Conservation (phyloP, 2,113 vertebrate genomes). For the Acrocephalus kingi region DNA sequence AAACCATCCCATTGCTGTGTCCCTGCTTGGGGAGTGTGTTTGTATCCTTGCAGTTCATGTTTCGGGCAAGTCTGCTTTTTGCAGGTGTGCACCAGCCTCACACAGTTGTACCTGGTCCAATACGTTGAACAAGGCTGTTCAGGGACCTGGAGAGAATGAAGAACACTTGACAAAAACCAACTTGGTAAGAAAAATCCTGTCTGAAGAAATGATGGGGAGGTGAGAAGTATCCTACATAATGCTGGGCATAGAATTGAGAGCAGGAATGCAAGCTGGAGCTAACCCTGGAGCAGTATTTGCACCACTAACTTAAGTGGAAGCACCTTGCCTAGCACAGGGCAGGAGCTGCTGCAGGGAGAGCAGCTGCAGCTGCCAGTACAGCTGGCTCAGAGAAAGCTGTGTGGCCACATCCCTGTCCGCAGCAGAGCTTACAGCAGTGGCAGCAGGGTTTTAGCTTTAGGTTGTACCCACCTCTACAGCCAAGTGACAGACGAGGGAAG, state of each 20-base stretch:
- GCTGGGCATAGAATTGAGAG: neutral
- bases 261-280: neutral
- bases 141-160: neutral
- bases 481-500: neutral
- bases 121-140: fast-evolving
- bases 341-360: neutral
- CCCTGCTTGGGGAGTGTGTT: fast-evolving
- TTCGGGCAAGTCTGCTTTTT: neutral
- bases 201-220: neutral
- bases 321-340: neutral
- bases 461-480: no score
- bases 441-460: neutral
- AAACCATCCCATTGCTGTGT: fast-evolving
- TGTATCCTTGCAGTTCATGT: neutral
- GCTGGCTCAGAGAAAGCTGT: neutral
- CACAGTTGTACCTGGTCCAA: fast-evolving
- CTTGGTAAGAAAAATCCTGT: neutral
- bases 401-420: neutral
- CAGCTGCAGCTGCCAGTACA: neutral
- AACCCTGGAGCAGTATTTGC: neutral
- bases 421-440: neutral
- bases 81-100: neutral
- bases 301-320: neutral
- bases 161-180: neutral
- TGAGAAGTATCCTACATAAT: neutral